A percentile compares a stretch with the other conserved stretches of the same genome.
Conservation (phyloP, 2,113 vertebrate genomes). For the Apeltes quadracus region DNA sequence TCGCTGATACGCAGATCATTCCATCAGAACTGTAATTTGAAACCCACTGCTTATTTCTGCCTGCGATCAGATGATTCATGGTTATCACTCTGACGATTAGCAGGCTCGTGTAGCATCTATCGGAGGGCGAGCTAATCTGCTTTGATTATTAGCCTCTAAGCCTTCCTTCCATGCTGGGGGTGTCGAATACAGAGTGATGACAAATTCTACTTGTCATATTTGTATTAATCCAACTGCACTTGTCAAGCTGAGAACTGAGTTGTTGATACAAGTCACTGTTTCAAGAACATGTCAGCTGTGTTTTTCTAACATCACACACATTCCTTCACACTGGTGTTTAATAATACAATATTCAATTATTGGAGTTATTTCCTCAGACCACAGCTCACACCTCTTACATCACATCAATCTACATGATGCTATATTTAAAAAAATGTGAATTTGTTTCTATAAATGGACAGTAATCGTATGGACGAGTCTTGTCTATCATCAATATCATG, state of each 20-base stretch:
- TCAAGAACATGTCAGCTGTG: conserved; percentile 2
- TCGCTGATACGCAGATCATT: conserved; percentile 53
- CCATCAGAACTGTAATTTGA: conserved; percentile 59
- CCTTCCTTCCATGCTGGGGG: conserved; percentile 65
- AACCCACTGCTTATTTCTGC: conserved; percentile 59
- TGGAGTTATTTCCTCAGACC: no score
- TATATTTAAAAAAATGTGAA: neutral
- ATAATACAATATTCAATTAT: conserved; percentile 5
- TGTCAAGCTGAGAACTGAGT: conserved; percentile 67
- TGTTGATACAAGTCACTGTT: conserved; percentile 12
- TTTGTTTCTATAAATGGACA: neutral
- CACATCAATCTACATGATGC: no score
- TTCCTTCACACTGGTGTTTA: conserved; percentile 9
- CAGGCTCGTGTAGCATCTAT: conserved; percentile 61
- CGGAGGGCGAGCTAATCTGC: conserved; percentile 71
- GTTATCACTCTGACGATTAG: conserved; percentile 74
- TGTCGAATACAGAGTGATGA: conserved; percentile 58
- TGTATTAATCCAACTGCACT: conserved; percentile 60
- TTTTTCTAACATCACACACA: conserved; percentile 1
- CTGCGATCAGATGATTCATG: conserved; percentile 70
- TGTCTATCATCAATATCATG: neutral
- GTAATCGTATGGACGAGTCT: neutral
- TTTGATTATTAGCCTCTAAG: conserved; percentile 79
- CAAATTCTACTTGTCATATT: conserved; percentile 64
- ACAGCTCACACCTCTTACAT: no score